A percentile compares a stretch with the other conserved stretches of the same genome.
Evolutionary conservation across 2,797 vertebrate species (phyloP).

Genomic region (Gadopsis marmoratus): DNA sequence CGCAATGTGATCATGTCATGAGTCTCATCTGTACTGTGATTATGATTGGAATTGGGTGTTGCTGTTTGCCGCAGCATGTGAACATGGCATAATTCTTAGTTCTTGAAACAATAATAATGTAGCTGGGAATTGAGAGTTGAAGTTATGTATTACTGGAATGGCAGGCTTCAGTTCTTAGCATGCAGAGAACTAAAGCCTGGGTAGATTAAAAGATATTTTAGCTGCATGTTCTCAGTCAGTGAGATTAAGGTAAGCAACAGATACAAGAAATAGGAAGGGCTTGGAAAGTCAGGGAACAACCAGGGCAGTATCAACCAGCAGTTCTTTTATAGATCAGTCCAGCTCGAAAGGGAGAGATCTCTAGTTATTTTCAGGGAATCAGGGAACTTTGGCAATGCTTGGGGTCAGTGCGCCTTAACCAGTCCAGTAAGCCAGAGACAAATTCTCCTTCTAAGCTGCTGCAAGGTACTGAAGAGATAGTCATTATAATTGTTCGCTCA

Average conservation of each 20-base stretch:
- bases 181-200: slow-evolving; percentile 13
- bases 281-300: slow-evolving; percentile 13
- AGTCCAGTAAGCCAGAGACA: slow-evolving; percentile 4
- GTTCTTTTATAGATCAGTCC: slow-evolving; percentile 27
- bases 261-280: slow-evolving; percentile 4
- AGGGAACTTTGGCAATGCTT: slow-evolving; percentile 16
- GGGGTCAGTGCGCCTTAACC: slow-evolving; percentile 3
- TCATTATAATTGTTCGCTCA: slow-evolving; percentile 12
- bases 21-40: slow-evolving; percentile 38
- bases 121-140: slow-evolving; percentile 21
- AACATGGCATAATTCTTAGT: slow-evolving; percentile 22
- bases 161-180: slow-evolving; percentile 12
- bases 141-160: slow-evolving; percentile 9
- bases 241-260: slow-evolving; percentile 23
- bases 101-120: slow-evolving; percentile 28
- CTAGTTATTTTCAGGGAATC: slow-evolving; percentile 11
- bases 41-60: slow-evolving; percentile 23
- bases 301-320: background rate
- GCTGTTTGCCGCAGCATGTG: slow-evolving; percentile 11
- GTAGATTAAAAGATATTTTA: slow-evolving; percentile 9
- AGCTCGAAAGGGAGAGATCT: slow-evolving; percentile 16
- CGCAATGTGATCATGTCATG: slow-evolving; percentile 33
- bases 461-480: slow-evolving; percentile 7
- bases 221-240: slow-evolving; percentile 8
- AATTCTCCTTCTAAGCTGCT: slow-evolving; percentile 7